A percentile compares a stretch with the other conserved stretches of the same genome.
Evolutionary conservation across 2,797 vertebrate genomes (phyloP).

Genomic region (Hipposideros larvatus): DNA sequence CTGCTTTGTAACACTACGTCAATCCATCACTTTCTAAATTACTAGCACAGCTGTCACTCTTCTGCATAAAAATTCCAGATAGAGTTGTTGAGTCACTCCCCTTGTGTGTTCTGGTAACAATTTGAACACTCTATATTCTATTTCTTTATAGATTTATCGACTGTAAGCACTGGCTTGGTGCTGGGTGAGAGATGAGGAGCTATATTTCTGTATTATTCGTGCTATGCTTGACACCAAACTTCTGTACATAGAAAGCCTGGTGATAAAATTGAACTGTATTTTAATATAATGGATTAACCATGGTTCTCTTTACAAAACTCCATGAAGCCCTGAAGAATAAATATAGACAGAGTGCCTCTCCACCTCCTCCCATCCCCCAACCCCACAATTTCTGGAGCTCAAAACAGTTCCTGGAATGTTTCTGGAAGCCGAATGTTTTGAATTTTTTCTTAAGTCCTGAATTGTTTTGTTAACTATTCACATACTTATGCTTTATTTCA

Average conservation of each 20-base stretch:
- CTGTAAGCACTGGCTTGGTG: neutral
- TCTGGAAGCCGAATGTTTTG: neutral
- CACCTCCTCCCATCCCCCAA: no score
- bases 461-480: neutral
- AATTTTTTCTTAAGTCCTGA: neutral
- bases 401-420: neutral
- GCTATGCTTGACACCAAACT: neutral
- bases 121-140: neutral
- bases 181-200: fast-evolving
- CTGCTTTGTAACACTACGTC: neutral
- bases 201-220: neutral
- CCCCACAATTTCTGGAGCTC: neutral
- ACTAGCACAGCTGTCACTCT: neutral
- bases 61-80: neutral
- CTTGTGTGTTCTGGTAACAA: neutral
- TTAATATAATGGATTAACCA: constrained; percentile 13
- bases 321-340: neutral
- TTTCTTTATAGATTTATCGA: neutral
- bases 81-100: neutral
- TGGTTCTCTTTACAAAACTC: neutral
- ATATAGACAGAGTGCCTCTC: neutral
- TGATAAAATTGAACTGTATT: neutral
- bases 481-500: neutral
- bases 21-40: neutral
- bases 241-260: neutral